Base-by-base conservation (phyloP, 1,140 invertebrate genomes). In the Drosophila virilis region DNA sequence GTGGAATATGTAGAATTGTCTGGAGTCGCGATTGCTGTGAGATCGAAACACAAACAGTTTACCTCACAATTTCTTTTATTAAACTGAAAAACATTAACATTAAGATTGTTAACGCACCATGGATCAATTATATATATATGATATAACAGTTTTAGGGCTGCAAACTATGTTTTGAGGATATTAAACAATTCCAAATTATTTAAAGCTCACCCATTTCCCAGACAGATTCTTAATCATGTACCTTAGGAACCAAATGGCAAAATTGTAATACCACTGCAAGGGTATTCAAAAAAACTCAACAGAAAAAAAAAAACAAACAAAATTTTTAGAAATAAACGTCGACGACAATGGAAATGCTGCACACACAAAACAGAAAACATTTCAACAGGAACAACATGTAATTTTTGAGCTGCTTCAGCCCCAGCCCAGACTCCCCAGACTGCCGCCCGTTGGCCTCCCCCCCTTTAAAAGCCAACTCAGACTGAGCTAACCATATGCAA, bases 301-400 rank as follows among this genome's bases (percentile, higher is more conserved):
- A n/a, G n/a, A n/a, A 66, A 66, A 74, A 64, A 77, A 77, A 73
- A 42, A n/a, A 69, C 42, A 42, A 52, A 43, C 60, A 68, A 71
- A 74, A 68, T 68, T 68, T 82, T 89, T 79, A 84, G 82, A 80
- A 84, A 89, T 80, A 89, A 90, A 80, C 67, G 69, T 84, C 80
- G 74, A 83, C 84, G 77, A 84, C 84, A 88, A 88, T 89, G 84
- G 84, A 80, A 83, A 80, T 77, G 84, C 77, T 66, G 66, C 37
- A 69, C 75, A 69, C 68, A 74, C 69, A 78, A 62, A 75, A 74
- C 77, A 86, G 67, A 88, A 89, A 88, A 88, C 83, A 89, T 88
- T 88, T 88, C 80, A 88, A 88, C 83, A 88, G 83, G 84, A 89
- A 83, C 83, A 88, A 88, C 83, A 88, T 88, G 83, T 88, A 89